Evolutionary conservation across 30 jellyfish, hydroid and myxozoan species (phyloP).

Genomic region (Sanderia malayensis): DNA sequence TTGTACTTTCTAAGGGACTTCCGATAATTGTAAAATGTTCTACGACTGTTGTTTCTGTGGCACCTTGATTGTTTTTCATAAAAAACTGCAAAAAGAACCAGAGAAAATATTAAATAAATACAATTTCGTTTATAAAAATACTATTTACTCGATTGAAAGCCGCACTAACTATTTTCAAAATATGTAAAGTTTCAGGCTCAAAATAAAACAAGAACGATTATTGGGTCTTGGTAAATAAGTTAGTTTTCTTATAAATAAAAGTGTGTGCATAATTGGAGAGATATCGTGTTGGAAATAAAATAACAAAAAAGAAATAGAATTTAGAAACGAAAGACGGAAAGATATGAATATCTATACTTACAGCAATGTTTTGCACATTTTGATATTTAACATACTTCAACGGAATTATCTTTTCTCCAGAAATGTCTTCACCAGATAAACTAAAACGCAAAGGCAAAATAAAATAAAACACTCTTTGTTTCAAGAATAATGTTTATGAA

Average conservation of each 20-base stretch:
- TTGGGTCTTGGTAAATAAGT: too few species aligned
- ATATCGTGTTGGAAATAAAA: background rate
- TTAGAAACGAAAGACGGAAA: background rate
- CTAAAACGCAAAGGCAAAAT: too few species aligned
- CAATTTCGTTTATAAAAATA: too few species aligned
- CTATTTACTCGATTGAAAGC: too few species aligned
- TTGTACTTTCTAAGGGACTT: conserved; percentile 66
- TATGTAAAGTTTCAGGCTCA: too few species aligned
- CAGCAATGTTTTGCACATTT: conserved; percentile 75
- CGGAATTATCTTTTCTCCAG: conserved; percentile 67
- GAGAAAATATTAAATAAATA: too few species aligned
- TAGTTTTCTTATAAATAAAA: background rate
- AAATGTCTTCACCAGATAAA: conserved; percentile 63
- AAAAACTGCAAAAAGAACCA: too few species aligned
- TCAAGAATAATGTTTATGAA: too few species aligned
- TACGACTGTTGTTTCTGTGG: conserved; percentile 72
- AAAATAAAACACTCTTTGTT: too few species aligned
- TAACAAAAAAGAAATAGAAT: too few species aligned
- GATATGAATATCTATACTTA: conserved; percentile 28
- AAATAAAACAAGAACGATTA: too few species aligned
- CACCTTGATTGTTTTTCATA: conserved; percentile 67
- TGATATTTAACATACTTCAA: conserved; percentile 87
- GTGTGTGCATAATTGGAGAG: background rate
- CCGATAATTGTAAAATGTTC: conserved; percentile 61
- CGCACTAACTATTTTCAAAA: too few species aligned